Evolutionary conservation across 2,888 invertebrate species (phyloP), one percentile per base, ranked within the genome.

Genomic region (Melolontha melolontha): DNA sequence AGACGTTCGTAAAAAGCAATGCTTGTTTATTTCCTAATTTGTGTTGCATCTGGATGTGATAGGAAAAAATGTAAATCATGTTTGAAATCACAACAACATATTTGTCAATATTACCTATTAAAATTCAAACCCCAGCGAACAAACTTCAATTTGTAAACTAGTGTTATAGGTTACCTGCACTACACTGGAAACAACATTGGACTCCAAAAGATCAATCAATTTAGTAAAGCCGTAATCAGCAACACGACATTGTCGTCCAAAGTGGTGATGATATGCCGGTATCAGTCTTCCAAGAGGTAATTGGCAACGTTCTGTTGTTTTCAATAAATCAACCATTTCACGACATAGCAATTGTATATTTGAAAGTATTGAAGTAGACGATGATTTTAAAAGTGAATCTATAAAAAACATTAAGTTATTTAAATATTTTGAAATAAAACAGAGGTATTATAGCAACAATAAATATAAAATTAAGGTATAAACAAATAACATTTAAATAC

Each of bases 211-310:
- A 82, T 97, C 97, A 16, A 95, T 92, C 1, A 98, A 85, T 82
- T 95, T 95, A 0, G 94, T 95, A 79, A 94, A 97, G n/a, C 98
- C 98, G 80, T 97, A 98, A 85, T 97, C 96, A 6, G 97, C 95
- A 0, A 98, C 96, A 63, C 96, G 90, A 81, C 97, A 97, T 82
- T 98, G 97, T 39, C 95, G 89, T 0, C 97, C 96, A 82, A 97
- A 98, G 83, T 97, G 97, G 83, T 96, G 96, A 81, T 98, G 97
- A 84, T 97, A 98, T 1, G 95, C 92, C 1, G 97, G 97, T 76
- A 97, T 96, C 73, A 97, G 93, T 78, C 95, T 93, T 82, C 86
- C 90, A 80, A 94, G 91, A 2, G 92, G 89, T 83, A 98, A 89
- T 66, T 92, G 91, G 77, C 95, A 93, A 72, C 91, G 89, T 0